Evolutionary conservation across 2,888 invertebrate species (phyloP).

Genomic region (Aphidoletes aphidimyza): DNA sequence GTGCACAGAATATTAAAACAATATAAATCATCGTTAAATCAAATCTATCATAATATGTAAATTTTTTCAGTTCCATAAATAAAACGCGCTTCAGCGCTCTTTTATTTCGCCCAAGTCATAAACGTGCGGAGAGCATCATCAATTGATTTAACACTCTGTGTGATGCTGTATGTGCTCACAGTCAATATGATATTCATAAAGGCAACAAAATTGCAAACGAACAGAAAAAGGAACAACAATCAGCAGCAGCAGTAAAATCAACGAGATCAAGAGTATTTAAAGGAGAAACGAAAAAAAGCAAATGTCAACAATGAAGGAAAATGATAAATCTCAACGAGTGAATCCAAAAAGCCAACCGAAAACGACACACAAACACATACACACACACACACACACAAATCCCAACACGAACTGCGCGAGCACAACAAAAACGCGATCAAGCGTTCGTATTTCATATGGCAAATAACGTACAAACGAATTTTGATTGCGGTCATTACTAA

Average conservation of each 20-base stretch:
- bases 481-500: constrained; percentile 45
- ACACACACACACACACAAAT: neutral
- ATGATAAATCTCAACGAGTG: neutral
- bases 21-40: constrained; percentile 49
- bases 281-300: neutral
- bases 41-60: constrained; percentile 49
- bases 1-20: constrained; percentile 42
- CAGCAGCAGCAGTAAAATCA: neutral
- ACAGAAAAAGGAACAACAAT: neutral
- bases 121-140: constrained; percentile 2
- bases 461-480: constrained; percentile 51
- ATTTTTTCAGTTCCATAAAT: constrained; percentile 43
- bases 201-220: neutral
- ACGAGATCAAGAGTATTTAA: neutral
- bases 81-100: constrained; percentile 41
- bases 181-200: neutral
- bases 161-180: neutral
- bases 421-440: constrained; percentile 34
- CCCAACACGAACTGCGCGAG: neutral
- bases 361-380: neutral
- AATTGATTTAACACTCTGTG: constrained; percentile 30
- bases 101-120: neutral
- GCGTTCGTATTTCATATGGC: constrained; percentile 23
- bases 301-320: neutral
- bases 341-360: too few relatives aligned